Percentiles rank a stretch among this genome's conserved stretches.
Conservation (phyloP, 2,888 invertebrate species). For the Phortica magna region DNA sequence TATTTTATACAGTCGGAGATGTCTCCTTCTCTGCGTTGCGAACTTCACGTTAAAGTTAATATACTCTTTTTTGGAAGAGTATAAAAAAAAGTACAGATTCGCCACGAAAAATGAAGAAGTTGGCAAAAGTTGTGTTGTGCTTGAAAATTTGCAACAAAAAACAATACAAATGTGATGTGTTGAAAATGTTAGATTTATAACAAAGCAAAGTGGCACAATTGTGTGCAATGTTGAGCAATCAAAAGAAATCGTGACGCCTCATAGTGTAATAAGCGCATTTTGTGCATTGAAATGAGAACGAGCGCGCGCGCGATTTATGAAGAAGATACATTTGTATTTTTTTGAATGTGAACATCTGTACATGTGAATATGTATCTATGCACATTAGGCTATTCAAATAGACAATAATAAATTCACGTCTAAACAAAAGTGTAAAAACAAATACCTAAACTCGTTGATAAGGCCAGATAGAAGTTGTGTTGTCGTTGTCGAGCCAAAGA, state of each 20-base stretch:
- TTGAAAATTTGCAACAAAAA: constrained; percentile 40
- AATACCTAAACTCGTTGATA: constrained; percentile 48
- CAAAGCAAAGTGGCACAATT: constrained; percentile 28
- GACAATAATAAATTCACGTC: constrained; percentile 62
- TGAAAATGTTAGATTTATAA: constrained; percentile 54
- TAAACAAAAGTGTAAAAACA: constrained; percentile 72
- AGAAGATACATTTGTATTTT: background rate
- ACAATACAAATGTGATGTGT: constrained; percentile 47
- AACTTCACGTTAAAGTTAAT: too few relatives aligned
- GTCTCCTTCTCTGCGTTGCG: too few relatives aligned
- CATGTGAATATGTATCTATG: constrained; percentile 37
- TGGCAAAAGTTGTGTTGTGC: too few relatives aligned
- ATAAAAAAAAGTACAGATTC: constrained; percentile 4
- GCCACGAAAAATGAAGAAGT: constrained; percentile 1
- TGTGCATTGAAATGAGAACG: background rate
- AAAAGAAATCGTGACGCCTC: constrained; percentile 7
- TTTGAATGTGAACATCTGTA: background rate
- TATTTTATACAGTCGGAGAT: too few relatives aligned
- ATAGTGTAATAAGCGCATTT: constrained; percentile 1
- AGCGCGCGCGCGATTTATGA: background rate
- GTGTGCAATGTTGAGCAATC: constrained; percentile 40
- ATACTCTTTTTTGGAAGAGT: too few relatives aligned
- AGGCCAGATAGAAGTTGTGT: constrained; percentile 40
- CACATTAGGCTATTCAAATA: constrained; percentile 60
- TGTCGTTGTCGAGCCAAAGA: too few relatives aligned